phyloP scores from a whole-genome alignment of 2,797 vertebrate genomes.

The Dryobates pubescens region DNA sequence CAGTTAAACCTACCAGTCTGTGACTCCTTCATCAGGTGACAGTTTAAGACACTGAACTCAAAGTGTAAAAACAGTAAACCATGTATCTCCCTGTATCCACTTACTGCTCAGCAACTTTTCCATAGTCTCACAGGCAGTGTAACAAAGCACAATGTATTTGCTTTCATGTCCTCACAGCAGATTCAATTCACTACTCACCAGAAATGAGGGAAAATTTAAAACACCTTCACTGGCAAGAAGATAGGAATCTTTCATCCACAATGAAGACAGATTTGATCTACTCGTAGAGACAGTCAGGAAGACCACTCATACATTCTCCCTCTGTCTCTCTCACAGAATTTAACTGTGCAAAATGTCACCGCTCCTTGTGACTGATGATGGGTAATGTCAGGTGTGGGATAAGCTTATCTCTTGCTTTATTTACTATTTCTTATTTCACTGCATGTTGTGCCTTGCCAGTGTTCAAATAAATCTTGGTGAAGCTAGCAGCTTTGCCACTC shows the following conservation, averaged over 20 bases:
- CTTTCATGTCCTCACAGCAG: background rate
- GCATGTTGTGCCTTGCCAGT: background rate
- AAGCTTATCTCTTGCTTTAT: constrained; percentile 49
- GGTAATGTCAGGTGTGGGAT: constrained; percentile 55
- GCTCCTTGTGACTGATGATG: constrained; percentile 49
- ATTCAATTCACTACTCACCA: constrained; percentile 36
- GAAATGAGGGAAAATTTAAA: background rate
- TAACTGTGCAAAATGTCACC: constrained; percentile 43
- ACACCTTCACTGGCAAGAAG: background rate
- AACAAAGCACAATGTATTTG: background rate
- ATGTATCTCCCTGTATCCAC: constrained; percentile 8
- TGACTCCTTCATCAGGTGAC: constrained; percentile 43
- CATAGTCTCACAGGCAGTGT: background rate
- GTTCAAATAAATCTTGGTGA: constrained; percentile 25
- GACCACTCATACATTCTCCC: background rate
- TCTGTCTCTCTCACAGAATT: background rate
- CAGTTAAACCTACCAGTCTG: constrained; percentile 43
- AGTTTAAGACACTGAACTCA: constrained; percentile 61
- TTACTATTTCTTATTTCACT: constrained; percentile 58
- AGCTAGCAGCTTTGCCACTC: constrained; percentile 1
- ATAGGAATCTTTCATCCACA: background rate
- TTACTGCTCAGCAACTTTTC: background rate
- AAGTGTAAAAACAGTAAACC: constrained; percentile 32
- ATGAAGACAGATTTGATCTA: background rate
- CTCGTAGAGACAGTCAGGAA: background rate